Base-by-base conservation (phyloP, 2,797 vertebrate genomes). In the Hafferia zeledoni region DNA sequence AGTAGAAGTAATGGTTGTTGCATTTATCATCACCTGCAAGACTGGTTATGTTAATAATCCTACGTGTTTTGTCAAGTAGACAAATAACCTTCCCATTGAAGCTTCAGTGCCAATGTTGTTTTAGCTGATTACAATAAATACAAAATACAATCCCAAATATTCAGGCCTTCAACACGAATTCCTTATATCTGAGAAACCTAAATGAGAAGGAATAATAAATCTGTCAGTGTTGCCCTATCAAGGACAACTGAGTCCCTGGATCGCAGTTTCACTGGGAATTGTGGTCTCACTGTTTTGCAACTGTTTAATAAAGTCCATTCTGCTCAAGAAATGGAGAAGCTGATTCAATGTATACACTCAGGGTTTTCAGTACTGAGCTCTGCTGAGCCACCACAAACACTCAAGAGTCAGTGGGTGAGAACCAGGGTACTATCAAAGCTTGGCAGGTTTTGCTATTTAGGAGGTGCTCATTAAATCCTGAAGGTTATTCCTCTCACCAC, bases 21-120 rank as follows among this genome's bases (percentile, higher is more conserved):
- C 83, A 85, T 94, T 87, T 86, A 78, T 93, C 82, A 91, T 89
- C 79, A 89, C 93, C 87, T 92, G 89, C 55, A 92, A 69, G 91
- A 94, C 94, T 69, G 89, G 95, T 95, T 97, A 96, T 95, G 94
- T 64, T 94, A 95, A 92, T 92, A 92, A 85, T 74, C 56, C 41
- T 71, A 78, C 39, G 56, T 37, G 65, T 89, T 78, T 81, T 10
- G 33, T 65, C 72, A 94, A 63, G 69, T 2, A 90, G 61, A 78
- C 74, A 77, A 91, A 67, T 60, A 92, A 78, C 28, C 57, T 87
- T 83, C 79, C 61, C 84, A 92, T 75, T 76, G 57, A 80, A 85
- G 50, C 49, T 89, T 89, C 77, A 83, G 49, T 85, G n/a, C 15
- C 82, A 64, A 25, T 41, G 57, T 33, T 89, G 46, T 91, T 94